These are phyloP conservation scores for Sebastes itinus DNA, from an alignment of 2,797 vertebrate genomes.

Conservation along the genomic window DNA sequence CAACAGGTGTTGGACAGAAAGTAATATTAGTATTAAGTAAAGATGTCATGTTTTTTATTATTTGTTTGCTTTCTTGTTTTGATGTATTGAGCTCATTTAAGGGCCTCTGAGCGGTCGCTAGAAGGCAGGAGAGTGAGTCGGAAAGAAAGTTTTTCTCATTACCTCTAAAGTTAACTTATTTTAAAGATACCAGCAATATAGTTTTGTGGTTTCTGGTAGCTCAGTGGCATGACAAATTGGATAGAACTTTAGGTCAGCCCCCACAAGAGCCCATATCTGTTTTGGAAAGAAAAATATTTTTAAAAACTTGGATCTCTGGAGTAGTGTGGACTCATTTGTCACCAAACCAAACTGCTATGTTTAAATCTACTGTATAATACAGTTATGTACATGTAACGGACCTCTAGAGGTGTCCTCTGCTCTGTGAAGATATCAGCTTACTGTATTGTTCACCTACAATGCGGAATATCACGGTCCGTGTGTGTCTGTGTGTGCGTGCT, in stretches of 20 bases:
- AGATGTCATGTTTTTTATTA: neutral
- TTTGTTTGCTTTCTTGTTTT: neutral
- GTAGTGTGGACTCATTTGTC: conserved; percentile 28
- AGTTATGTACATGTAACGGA: conserved; percentile 10
- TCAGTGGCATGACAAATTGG: neutral
- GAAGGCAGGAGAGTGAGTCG: neutral
- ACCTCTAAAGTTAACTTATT: neutral
- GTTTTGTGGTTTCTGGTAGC: neutral
- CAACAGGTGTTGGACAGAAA: neutral
- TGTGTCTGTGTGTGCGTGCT: neutral
- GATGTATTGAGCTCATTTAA: neutral
- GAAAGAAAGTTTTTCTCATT: neutral
- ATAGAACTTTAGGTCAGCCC: neutral
- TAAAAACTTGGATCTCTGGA: neutral
- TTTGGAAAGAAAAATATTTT: neutral
- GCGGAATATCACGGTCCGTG: neutral
- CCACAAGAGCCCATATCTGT: neutral
- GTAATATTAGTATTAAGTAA: neutral
- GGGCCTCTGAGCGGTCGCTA: neutral
- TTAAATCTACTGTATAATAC: conserved; percentile 17
- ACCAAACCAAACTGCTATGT: conserved; percentile 5
- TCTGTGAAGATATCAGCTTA: conserved; percentile 41
- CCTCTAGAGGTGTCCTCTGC: conserved; percentile 13
- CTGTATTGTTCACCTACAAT: conserved; percentile 47
- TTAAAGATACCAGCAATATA: conserved; percentile 1